phyloP scores from a whole-genome alignment of 2,113 vertebrate genomes.

The Oncorhynchus keta region DNA sequence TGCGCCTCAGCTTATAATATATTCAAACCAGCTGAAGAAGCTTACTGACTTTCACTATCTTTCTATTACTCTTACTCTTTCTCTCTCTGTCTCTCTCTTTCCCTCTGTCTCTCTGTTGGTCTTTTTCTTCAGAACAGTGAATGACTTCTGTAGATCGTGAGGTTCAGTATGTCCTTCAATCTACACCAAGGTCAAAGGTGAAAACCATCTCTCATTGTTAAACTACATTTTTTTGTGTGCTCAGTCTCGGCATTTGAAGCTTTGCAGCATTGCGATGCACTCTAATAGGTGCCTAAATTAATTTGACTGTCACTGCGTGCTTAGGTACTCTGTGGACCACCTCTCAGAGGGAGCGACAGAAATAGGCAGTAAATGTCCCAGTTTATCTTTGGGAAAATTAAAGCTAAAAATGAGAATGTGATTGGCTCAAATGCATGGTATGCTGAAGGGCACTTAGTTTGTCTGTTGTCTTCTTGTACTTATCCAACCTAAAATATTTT shows the following conservation, averaged over 20 bases:
- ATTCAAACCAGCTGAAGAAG: constrained; percentile 45
- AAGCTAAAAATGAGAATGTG: constrained; percentile 32
- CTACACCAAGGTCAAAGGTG: no score
- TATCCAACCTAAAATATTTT: constrained; percentile 4
- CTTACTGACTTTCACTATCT: constrained; percentile 17
- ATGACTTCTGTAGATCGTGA: not conserved
- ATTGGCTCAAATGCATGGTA: not conserved
- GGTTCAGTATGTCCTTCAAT: not conserved
- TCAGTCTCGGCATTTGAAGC: not conserved
- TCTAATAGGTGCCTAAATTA: constrained; percentile 22
- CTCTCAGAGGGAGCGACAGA: constrained; percentile 31
- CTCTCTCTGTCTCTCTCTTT: constrained; percentile 21
- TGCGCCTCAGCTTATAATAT: constrained; percentile 16
- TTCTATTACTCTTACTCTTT: constrained; percentile 3
- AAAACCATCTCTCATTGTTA: not conserved
- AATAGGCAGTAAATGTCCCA: constrained; percentile 47
- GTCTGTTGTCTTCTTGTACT: not conserved
- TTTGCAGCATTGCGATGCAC: not conserved
- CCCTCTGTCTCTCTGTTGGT: not conserved
- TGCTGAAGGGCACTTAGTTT: not conserved
- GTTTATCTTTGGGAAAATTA: constrained; percentile 33
- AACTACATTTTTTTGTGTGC: not conserved
- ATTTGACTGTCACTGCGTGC: constrained; percentile 26
- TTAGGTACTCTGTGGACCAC: constrained; percentile 24
- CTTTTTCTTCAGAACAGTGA: not conserved